phyloP scores from a whole-genome alignment of 2,113 vertebrate genomes.

The Scytalopus superciliaris region DNA sequence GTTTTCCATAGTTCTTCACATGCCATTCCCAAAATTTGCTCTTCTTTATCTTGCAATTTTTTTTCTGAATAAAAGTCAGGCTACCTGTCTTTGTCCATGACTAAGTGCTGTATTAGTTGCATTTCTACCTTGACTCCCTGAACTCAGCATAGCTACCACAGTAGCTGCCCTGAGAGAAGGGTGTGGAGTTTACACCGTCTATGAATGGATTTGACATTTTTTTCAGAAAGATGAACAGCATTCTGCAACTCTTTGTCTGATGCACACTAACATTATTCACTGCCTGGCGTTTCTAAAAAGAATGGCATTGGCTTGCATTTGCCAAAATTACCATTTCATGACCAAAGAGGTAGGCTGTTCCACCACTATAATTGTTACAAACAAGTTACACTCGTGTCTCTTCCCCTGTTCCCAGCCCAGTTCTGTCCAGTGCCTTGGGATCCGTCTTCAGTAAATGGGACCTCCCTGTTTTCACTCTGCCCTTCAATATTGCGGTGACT shows the following conservation, averaged over 20 bases:
- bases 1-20: fast-evolving
- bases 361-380: neutral
- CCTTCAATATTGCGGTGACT: slow-evolving; percentile 90
- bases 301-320: neutral
- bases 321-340: neutral
- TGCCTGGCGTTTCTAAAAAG: neutral
- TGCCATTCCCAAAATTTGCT: neutral
- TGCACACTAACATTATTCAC: neutral
- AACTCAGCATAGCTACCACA: neutral
- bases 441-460: slow-evolving; percentile 92
- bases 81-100: neutral
- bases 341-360: neutral
- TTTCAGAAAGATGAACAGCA: neutral
- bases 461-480: slow-evolving; percentile 90
- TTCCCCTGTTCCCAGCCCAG: slow-evolving; percentile 75
- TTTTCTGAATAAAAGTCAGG: neutral
- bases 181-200: neutral
- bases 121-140: neutral
- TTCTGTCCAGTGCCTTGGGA: slow-evolving; percentile 88
- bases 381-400: neutral
- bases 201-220: neutral
- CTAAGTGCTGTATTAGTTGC: neutral
- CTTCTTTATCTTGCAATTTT: neutral
- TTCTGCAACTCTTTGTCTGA: neutral
- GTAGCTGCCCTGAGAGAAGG: neutral